Evolutionary conservation across 2,888 invertebrate genomes (phyloP), one percentile per base, ranked within the genome.

Genomic region (Epinotia ramella): DNA sequence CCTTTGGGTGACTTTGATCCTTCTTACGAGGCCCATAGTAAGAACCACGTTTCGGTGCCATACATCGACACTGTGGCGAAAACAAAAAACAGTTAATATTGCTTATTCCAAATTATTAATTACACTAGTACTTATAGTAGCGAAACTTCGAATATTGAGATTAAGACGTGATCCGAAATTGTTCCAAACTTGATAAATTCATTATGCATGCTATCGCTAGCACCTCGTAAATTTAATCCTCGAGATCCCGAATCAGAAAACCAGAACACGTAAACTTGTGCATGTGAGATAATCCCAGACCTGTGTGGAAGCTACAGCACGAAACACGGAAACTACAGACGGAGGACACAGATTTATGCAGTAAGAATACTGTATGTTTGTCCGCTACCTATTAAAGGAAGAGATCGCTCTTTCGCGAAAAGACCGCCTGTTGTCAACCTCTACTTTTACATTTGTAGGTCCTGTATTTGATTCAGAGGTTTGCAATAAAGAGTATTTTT

Each of bases 201-300:
- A 75, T 65, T 65, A 75, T 75, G 46, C 69, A 70, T 73, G 28
- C 73, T 67, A 73, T 62, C 28, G 63, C 53, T 57, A 69, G 73
- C 73, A 59, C 75, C 75, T 75, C 49, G 49, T 70, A 70, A 70
- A 70, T 65, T 60, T 74, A 74, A 74, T 75, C 75, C 56, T 44
- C 56, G 40, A 53, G 28, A 40, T 60, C 24, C 59, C 65, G 59
- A 75, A 69, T 75, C 13, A 57, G 60, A 63, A 49, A 75, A 65
- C 49, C 74, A 24, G 70, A 49, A 64, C 70, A 70, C 74, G 74
- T 59, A 24, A 65, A 65, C 46, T 60, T 57, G 69, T 62, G 62
- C 57, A 75, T 49, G 57, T 11, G 49, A 53, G 65, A 40, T 70
- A 60, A 60, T 65, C 57, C 57, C 59, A 24, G 62, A 73, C 56